Evolutionary conservation across 1,140 invertebrate species (phyloP).

Genomic region (Venustaconcha ellipsiformis): DNA sequence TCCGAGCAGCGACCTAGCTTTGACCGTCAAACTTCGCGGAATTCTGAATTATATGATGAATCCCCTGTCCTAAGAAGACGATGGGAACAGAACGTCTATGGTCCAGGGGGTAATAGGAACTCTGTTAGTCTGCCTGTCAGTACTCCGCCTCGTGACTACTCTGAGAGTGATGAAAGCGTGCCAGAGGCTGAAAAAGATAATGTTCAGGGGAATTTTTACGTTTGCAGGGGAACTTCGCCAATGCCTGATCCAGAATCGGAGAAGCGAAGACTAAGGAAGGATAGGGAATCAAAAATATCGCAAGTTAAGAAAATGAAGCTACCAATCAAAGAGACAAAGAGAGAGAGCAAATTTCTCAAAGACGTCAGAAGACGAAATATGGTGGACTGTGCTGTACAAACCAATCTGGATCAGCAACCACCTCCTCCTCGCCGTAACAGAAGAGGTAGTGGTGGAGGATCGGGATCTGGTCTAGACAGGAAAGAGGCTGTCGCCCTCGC

Average conservation of each 20-base stretch:
- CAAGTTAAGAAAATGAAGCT: constrained; percentile 53
- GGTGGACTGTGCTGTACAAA: constrained; percentile 58
- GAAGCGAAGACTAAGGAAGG: constrained; percentile 37
- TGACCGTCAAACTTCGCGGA: constrained; percentile 33
- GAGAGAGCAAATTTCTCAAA: constrained; percentile 35
- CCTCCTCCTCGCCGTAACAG: constrained; percentile 26
- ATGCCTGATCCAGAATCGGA: constrained; percentile 47
- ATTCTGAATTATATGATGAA: constrained; percentile 23
- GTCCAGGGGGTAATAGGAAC: constrained; percentile 22
- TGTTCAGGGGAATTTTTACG: constrained; percentile 43
- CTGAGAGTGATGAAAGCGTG: constrained; percentile 58
- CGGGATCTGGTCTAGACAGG: constrained; percentile 21
- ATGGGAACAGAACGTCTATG: constrained; percentile 19
- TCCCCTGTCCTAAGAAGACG: constrained; percentile 21
- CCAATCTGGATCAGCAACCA: constrained; percentile 48
- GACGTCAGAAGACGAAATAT: constrained; percentile 21
- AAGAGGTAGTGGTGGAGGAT: constrained; percentile 28
- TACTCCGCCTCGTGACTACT: constrained; percentile 30
- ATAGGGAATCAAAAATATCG: constrained; percentile 36
- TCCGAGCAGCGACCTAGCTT: constrained; percentile 46
- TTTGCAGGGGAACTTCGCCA: constrained; percentile 61
- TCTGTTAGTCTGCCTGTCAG: constrained; percentile 27
- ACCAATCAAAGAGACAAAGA: constrained; percentile 36
- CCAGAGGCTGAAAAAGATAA: constrained; percentile 60
- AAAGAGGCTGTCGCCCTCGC: constrained; percentile 40